Percentiles rank a stretch among this genome's conserved stretches.
These are phyloP conservation scores for Odontothrips loti DNA, from an alignment of 2,888 invertebrate genomes.

Conservation along the genomic window DNA sequence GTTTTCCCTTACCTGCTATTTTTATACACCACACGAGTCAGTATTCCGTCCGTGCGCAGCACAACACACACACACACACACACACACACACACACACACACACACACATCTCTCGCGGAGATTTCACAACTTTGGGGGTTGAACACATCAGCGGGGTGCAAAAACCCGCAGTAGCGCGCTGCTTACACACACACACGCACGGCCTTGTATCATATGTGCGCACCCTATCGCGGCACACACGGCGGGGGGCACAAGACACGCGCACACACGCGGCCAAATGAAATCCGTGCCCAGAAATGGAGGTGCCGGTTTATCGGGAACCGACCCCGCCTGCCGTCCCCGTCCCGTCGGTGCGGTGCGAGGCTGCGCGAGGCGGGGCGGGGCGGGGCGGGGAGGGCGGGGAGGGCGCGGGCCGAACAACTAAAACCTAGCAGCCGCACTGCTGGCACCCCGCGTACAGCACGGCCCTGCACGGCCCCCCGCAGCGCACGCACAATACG, in stretches of 20 bases:
- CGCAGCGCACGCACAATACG: too few relatives aligned
- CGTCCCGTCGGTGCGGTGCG: too few relatives aligned
- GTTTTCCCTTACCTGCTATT: too few relatives aligned
- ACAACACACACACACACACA: neutral
- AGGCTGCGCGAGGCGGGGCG: too few relatives aligned
- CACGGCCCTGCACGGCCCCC: neutral
- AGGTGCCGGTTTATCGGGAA: neutral
- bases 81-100: neutral
- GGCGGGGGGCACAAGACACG: too few relatives aligned
- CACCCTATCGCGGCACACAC: too few relatives aligned
- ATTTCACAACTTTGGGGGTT: too few relatives aligned
- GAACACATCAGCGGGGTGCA: too few relatives aligned
- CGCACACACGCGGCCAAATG: neutral
- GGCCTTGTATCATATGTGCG: too few relatives aligned
- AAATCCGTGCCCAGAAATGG: slow-evolving; percentile 11
- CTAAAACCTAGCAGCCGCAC: neutral
- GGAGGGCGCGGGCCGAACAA: neutral
- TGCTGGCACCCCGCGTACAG: neutral
- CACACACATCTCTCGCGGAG: too few relatives aligned
- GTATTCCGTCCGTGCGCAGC: neutral
- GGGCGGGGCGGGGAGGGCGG: neutral
- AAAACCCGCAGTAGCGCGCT: neutral
- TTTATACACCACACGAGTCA: too few relatives aligned
- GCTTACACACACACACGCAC: neutral
- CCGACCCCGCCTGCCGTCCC: neutral